Conservation (phyloP, 2,888 invertebrate species). For the Drosophila merina region DNA sequence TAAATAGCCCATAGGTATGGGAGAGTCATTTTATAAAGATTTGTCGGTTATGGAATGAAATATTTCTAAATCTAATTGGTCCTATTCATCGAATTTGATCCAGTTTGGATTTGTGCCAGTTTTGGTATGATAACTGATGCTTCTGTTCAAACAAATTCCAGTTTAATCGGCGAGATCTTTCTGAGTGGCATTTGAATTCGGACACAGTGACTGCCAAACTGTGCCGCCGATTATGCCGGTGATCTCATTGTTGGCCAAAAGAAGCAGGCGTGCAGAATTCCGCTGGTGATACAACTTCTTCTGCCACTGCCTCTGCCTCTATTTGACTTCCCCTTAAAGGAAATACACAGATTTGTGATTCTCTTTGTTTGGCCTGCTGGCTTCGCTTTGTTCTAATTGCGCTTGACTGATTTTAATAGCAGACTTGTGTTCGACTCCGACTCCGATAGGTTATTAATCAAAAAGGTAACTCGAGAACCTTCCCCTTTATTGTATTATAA, state of each 20-base stretch:
- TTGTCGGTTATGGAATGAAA: neutral
- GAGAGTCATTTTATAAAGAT: neutral
- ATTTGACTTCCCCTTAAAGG: conserved; percentile 55
- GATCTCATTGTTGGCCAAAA: conserved; percentile 59
- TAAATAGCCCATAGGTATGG: neutral
- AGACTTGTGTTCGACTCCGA: conserved; percentile 28
- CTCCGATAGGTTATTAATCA: conserved; percentile 68
- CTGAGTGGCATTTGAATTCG: conserved; percentile 23
- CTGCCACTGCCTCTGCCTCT: neutral
- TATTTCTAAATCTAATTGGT: neutral
- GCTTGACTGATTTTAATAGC: conserved; percentile 75
- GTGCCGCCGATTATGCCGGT: conserved; percentile 38
- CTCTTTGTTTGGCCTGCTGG: conserved; percentile 13
- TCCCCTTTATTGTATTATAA: conserved; percentile 66
- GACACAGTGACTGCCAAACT: conserved; percentile 19
- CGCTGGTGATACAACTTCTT: conserved; percentile 41
- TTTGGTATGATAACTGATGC: conserved; percentile 24
- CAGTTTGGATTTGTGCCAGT: conserved; percentile 2
- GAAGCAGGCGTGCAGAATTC: conserved; percentile 67
- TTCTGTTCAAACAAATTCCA: conserved; percentile 17
- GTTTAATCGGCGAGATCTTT: neutral
- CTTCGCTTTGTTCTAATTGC: conserved; percentile 71
- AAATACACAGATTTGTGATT: conserved; percentile 47
- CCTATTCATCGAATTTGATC: conserved; percentile 2
- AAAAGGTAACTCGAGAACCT: conserved; percentile 32